These are phyloP conservation scores for Hartigia nigra DNA, from an alignment of 2,888 invertebrate species.

Conservation along the genomic window DNA sequence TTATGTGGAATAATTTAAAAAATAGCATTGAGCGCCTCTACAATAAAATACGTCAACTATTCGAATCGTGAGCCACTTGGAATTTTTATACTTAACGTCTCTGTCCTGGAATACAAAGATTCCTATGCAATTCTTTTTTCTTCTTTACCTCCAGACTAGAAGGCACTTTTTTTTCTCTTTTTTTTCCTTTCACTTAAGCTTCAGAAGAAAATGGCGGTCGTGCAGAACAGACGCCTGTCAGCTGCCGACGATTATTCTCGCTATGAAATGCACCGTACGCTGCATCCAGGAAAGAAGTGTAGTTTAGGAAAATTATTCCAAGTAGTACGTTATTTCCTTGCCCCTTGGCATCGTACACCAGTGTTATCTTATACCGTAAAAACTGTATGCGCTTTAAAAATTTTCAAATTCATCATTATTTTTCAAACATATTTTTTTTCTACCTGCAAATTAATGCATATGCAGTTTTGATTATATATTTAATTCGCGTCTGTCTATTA, in stretches of 20 bases:
- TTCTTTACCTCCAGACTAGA: neutral
- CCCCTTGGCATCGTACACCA: neutral
- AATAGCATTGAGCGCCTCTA: neutral
- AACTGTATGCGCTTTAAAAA: neutral
- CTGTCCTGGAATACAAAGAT: neutral
- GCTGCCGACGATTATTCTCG: conserved; percentile 5
- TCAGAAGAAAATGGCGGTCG: neutral
- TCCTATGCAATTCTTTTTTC: neutral
- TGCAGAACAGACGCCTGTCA: conserved; percentile 1
- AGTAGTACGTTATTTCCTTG: neutral
- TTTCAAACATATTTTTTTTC: too few species aligned
- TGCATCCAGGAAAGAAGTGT: neutral
- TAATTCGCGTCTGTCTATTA: neutral
- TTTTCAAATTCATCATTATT: neutral
- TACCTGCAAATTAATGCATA: neutral
- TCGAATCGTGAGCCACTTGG: neutral
- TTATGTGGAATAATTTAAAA: neutral
- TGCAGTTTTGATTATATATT: too few species aligned
- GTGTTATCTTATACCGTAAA: neutral
- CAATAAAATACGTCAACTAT: neutral
- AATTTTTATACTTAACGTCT: neutral
- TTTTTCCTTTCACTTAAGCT: neutral
- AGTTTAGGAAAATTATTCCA: neutral
- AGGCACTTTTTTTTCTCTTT: neutral
- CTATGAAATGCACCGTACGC: conserved; percentile 1